Conservation (phyloP, 1,140 invertebrate species). For the Drosophila pectinifera region DNA sequence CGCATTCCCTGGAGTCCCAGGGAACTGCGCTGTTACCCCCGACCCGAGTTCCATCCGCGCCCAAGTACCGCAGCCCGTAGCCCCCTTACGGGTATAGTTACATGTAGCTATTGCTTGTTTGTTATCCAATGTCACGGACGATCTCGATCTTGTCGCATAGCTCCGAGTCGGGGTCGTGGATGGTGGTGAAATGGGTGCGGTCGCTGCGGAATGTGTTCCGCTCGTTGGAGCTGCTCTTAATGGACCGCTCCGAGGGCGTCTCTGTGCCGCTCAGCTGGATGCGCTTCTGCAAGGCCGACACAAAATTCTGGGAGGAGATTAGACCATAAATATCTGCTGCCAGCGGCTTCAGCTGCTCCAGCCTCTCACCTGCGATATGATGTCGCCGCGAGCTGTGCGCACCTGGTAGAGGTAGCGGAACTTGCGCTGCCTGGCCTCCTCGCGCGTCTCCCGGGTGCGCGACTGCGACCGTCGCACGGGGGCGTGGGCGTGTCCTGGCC, state of each 20-base stretch:
- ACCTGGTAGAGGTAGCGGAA: constrained; percentile 96
- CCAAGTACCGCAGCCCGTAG: constrained; percentile 26
- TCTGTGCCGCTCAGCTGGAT: constrained; percentile 86
- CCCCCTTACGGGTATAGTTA: constrained; percentile 80
- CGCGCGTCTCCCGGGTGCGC: constrained; percentile 88
- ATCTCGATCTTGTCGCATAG: constrained; percentile 84
- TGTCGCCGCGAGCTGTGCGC: constrained; percentile 93
- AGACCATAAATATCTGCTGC: neutral
- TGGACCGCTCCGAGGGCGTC: constrained; percentile 80
- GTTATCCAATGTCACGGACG: constrained; percentile 84
- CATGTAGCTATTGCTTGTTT: constrained; percentile 85
- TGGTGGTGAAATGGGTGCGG: constrained; percentile 88
- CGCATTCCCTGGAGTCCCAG: neutral
- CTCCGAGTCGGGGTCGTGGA: constrained; percentile 84
- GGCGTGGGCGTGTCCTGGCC: constrained; percentile 53
- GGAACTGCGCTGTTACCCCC: constrained; percentile 23
- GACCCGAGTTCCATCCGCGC: constrained; percentile 33
- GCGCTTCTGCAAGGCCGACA: constrained; percentile 90
- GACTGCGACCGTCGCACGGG: constrained; percentile 66
- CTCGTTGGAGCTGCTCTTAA: constrained; percentile 86
- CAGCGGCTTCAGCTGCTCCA: neutral
- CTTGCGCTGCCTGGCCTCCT: constrained; percentile 92
- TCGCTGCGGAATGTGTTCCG: constrained; percentile 91
- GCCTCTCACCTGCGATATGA: constrained; percentile 91
- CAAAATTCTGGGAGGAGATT: constrained; percentile 88